A percentile compares a stretch with the other conserved stretches of the same genome.
phyloP scores from a whole-genome alignment of 2,888 invertebrate species.

The Deroplatys truncata region DNA sequence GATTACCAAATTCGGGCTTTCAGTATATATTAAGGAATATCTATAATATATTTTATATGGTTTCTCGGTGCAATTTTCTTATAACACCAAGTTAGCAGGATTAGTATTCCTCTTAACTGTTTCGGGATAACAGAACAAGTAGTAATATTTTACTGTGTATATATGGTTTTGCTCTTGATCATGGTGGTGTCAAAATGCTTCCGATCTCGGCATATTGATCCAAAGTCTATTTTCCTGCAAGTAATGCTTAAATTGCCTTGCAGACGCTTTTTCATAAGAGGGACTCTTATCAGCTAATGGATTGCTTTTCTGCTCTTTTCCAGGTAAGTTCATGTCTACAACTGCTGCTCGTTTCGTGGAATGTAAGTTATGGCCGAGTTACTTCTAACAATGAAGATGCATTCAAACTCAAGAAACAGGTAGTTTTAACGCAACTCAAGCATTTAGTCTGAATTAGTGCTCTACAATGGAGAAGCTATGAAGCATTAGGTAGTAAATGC shows the following conservation, averaged over 20 bases:
- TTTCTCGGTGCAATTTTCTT: no score
- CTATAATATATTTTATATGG: no score
- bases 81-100: no score
- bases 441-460: no score
- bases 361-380: neutral
- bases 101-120: neutral
- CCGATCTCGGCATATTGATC: neutral
- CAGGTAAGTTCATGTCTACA: neutral
- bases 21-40: no score
- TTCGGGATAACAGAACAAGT: neutral
- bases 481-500: no score
- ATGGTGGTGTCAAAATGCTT: neutral
- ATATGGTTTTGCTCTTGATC: neutral
- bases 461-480: no score
- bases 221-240: neutral
- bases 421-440: no score
- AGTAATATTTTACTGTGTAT: no score
- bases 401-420: no score
- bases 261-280: neutral
- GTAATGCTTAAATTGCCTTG: neutral
- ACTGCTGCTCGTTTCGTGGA: neutral
- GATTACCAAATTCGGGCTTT: no score
- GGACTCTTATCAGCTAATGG: neutral
- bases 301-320: neutral
- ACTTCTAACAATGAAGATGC: no score